Percentiles rank a stretch among this genome's conserved stretches.
Evolutionary conservation across 2,113 vertebrate genomes (phyloP).

Genomic region (Cebus imitator): DNA sequence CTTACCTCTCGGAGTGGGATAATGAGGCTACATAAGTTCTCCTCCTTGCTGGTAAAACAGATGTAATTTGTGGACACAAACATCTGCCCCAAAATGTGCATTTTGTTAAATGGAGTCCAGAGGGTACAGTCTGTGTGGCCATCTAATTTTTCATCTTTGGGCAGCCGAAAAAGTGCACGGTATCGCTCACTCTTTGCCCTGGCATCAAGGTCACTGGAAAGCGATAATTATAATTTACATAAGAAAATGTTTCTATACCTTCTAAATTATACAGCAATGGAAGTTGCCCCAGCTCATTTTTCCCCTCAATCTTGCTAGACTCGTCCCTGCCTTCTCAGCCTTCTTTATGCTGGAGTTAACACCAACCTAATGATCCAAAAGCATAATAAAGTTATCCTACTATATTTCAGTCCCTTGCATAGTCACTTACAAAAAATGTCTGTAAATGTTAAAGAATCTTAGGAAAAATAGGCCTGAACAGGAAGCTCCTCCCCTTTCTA

Average conservation of each 20-base stretch:
- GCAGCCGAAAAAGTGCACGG: slow-evolving; percentile 94
- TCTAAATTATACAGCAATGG: fast-evolving
- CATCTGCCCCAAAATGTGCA: slow-evolving; percentile 98
- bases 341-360: neutral
- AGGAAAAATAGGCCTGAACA: neutral
- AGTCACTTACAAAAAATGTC: neutral
- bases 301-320: fast-evolving
- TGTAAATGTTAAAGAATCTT: neutral
- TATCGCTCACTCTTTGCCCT: slow-evolving; percentile 97
- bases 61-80: slow-evolving; percentile 99
- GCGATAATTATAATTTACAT: neutral
- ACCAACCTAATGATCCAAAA: neutral
- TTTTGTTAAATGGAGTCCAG: slow-evolving; percentile 99
- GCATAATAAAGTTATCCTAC: neutral
- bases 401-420: neutral
- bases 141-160: slow-evolving; percentile 97
- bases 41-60: slow-evolving; percentile 98
- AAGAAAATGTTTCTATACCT: neutral
- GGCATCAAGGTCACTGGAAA: slow-evolving; percentile 94
- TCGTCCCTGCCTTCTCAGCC: neutral
- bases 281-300: fast-evolving
- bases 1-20: slow-evolving; percentile 96
- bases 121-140: slow-evolving; percentile 98
- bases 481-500: neutral
- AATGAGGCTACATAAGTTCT: slow-evolving; percentile 96